Conservation (phyloP, 2,888 invertebrate genomes). For the Lycocerus yunnanus region DNA sequence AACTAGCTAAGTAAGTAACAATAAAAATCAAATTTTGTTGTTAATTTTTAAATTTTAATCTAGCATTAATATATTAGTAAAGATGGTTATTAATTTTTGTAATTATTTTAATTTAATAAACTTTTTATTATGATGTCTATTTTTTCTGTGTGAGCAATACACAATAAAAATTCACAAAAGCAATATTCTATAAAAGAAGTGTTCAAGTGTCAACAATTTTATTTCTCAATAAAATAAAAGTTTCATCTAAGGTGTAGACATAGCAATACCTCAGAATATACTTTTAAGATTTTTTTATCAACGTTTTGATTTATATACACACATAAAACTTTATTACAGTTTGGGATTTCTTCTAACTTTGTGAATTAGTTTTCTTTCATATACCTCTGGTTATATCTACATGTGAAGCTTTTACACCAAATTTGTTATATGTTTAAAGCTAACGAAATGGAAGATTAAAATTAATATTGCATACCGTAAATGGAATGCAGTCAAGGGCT, state of each 20-base stretch:
- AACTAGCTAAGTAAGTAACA: no score
- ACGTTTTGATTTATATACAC: conserved; percentile 42
- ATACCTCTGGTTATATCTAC: conserved; percentile 29
- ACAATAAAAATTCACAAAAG: conserved; percentile 3
- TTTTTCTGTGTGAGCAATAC: neutral
- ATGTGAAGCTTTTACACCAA: neutral
- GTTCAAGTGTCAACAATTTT: conserved; percentile 30
- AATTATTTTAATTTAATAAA: conserved; percentile 8
- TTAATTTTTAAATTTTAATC: no score
- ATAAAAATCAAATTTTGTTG: no score
- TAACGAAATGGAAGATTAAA: neutral
- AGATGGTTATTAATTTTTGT: conserved; percentile 12
- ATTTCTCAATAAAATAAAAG: conserved; percentile 31
- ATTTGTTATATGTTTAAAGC: neutral
- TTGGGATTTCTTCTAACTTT: conserved; percentile 41
- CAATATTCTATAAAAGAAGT: conserved; percentile 24
- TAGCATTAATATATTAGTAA: neutral
- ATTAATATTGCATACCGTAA: neutral
- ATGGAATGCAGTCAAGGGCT: neutral
- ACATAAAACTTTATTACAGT: conserved; percentile 46
- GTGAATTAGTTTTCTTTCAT: conserved; percentile 43
- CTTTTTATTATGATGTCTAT: neutral
- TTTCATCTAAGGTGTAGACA: conserved; percentile 31
- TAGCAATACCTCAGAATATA: conserved; percentile 28
- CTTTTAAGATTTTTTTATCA: conserved; percentile 39